These are phyloP conservation scores for Dicaeum eximium DNA, from an alignment of 2,113 vertebrate species.

Conservation along the genomic window DNA sequence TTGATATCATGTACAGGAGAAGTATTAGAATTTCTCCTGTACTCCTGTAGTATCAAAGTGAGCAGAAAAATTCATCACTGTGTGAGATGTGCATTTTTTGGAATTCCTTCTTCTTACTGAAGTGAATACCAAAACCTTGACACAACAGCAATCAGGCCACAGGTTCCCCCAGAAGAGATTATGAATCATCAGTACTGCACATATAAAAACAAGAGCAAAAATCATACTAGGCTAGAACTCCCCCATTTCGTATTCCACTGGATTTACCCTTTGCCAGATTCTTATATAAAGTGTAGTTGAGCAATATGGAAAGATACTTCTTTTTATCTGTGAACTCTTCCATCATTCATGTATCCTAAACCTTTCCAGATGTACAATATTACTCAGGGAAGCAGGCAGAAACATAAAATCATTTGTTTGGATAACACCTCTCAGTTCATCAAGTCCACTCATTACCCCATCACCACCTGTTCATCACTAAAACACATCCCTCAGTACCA, in stretches of 20 bases:
- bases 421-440: not conserved
- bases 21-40: not conserved
- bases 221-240: not conserved
- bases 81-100: rapidly evolving
- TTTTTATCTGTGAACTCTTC: not conserved
- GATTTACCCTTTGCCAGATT: not conserved
- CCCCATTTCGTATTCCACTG: not conserved
- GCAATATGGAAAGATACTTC: not conserved
- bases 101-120: not conserved
- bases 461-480: not conserved
- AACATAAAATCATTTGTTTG: not conserved
- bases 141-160: not conserved
- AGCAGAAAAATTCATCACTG: not conserved
- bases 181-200: not conserved
- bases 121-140: not conserved
- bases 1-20: not conserved
- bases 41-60: not conserved
- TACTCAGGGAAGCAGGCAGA: not conserved
- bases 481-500: not conserved
- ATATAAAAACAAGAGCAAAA: not conserved
- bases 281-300: not conserved
- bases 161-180: not conserved
- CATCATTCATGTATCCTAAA: not conserved
- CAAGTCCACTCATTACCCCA: not conserved
- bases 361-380: not conserved